phyloP scores from a whole-genome alignment of 2,797 vertebrate genomes.

The Oreonectes daqikongensis region DNA sequence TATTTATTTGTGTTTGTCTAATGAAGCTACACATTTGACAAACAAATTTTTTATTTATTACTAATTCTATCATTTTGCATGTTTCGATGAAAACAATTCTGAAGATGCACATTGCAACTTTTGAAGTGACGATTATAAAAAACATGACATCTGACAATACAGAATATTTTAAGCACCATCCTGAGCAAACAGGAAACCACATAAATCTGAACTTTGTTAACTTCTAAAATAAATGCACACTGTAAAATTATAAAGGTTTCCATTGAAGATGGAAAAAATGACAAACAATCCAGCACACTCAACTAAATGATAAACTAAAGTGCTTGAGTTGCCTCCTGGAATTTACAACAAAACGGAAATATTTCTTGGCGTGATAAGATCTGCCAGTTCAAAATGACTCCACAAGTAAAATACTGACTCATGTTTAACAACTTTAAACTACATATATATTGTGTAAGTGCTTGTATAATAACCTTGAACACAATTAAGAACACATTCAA shows the following conservation, averaged over 20 bases:
- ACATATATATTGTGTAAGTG: not conserved
- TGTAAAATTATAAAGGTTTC: not conserved
- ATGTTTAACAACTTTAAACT: not conserved
- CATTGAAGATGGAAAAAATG: not conserved
- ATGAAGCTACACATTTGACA: too few relatives aligned
- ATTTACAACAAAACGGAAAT: not conserved
- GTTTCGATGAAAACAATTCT: not conserved
- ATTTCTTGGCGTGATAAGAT: not conserved
- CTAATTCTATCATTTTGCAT: too few relatives aligned
- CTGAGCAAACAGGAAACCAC: not conserved
- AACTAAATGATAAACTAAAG: constrained; percentile 20
- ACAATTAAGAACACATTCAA: not conserved
- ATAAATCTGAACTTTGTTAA: not conserved
- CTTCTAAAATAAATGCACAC: constrained; percentile 4
- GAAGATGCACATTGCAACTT: not conserved
- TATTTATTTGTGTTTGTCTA: not conserved
- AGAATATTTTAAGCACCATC: not conserved
- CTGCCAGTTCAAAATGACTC: not conserved
- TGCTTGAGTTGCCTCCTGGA: not conserved
- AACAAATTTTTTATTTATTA: too few relatives aligned
- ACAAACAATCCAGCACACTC: constrained; percentile 4
- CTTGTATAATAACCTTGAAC: not conserved
- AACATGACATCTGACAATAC: not conserved
- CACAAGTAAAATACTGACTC: constrained; percentile 9
- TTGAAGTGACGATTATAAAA: constrained; percentile 4